A percentile compares a stretch with the other conserved stretches of the same genome.
These are phyloP conservation scores for Linyphia triangularis DNA, from an alignment of 2,888 invertebrate genomes.

Conservation along the genomic window DNA sequence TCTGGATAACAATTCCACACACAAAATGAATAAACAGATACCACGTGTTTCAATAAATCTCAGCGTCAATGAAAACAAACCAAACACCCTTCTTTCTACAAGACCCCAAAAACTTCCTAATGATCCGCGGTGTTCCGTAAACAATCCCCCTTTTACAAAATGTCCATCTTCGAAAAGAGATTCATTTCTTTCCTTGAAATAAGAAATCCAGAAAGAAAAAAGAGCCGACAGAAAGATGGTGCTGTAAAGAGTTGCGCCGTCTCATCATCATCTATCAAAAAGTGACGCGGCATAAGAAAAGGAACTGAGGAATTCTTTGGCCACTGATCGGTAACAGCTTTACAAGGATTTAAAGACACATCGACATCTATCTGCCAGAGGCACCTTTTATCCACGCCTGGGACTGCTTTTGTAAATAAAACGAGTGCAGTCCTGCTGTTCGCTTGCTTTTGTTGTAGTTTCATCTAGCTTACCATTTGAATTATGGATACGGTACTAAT, in stretches of 20 bases:
- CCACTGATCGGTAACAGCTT: conserved; percentile 73
- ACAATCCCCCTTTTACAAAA: conserved; percentile 45
- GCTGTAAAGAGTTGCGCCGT: conserved; percentile 42
- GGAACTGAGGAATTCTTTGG: conserved; percentile 54
- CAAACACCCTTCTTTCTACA: conserved; percentile 1
- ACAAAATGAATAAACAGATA: no score
- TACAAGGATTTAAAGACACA: conserved; percentile 70
- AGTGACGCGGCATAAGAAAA: conserved; percentile 55
- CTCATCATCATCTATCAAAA: conserved; percentile 71
- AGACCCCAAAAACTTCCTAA: conserved; percentile 54
- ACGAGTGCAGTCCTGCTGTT: conserved; percentile 23
- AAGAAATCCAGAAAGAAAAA: conserved; percentile 10
- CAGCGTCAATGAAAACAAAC: conserved; percentile 1
- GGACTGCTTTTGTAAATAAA: conserved; percentile 65
- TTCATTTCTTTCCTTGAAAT: conserved; percentile 33
- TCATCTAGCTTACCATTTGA: conserved; percentile 30
- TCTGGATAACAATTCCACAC: no score
- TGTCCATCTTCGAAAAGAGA: conserved; percentile 26
- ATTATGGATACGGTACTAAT: conserved; percentile 65
- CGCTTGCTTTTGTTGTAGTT: conserved; percentile 37
- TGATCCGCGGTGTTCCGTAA: conserved; percentile 68
- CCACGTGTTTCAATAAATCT: neutral
- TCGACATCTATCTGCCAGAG: conserved; percentile 55
- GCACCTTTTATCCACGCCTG: conserved; percentile 52
- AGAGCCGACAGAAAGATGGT: conserved; percentile 13